These are phyloP conservation scores for Sciurus vulgaris DNA, from an alignment of 2,797 vertebrate genomes.

Conservation along the genomic window DNA sequence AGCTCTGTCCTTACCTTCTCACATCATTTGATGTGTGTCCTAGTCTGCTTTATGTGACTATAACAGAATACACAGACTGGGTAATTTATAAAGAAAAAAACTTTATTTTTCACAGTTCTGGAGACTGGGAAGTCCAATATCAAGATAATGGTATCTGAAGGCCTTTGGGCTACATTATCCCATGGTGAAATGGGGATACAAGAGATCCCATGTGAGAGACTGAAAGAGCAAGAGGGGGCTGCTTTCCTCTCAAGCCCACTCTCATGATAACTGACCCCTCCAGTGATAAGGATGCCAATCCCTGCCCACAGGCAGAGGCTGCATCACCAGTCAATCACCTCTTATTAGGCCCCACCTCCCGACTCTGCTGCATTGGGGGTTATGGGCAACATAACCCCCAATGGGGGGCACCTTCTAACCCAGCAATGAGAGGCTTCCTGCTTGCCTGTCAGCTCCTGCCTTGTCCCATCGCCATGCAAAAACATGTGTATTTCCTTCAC, in stretches of 20 bases:
- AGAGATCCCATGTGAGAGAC: neutral
- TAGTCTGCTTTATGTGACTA: neutral
- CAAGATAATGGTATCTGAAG: neutral
- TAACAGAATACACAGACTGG: neutral
- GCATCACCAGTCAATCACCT: neutral
- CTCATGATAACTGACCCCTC: neutral
- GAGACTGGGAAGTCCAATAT: neutral
- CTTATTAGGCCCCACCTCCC: neutral
- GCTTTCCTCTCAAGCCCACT: neutral
- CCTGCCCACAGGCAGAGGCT: neutral
- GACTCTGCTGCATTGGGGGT: neutral
- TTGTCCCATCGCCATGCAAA: neutral
- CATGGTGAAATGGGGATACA: too few relatives aligned
- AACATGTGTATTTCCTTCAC: neutral
- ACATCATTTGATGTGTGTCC: neutral
- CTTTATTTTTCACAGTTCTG: neutral
- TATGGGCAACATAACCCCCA: too few relatives aligned
- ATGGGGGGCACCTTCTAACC: neutral
- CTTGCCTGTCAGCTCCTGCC: neutral
- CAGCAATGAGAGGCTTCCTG: neutral
- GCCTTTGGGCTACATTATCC: too few relatives aligned
- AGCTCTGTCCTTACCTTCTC: neutral
- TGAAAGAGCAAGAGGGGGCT: neutral
- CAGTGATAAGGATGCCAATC: neutral
- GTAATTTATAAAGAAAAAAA: neutral